Evolutionary conservation across 2,888 invertebrate species (phyloP).

Genomic region (Drosophila fulvimacula): DNA sequence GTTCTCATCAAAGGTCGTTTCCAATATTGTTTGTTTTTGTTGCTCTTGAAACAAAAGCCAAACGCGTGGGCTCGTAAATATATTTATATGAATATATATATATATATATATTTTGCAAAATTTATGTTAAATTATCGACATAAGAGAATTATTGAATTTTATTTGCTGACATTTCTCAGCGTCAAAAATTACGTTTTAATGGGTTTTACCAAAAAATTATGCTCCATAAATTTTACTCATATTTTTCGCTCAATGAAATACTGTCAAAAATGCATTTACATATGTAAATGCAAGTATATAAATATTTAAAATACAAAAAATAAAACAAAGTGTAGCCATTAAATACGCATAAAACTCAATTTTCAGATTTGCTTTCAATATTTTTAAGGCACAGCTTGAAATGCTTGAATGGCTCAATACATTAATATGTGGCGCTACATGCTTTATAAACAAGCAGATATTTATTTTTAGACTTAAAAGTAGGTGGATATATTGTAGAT

Average conservation of each 20-base stretch:
- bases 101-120: slow-evolving; percentile 13
- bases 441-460: not conserved
- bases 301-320: slow-evolving; percentile 7
- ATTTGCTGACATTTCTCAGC: slow-evolving; percentile 29
- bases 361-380: slow-evolving; percentile 50
- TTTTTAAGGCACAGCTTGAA: slow-evolving; percentile 27
- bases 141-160: slow-evolving; percentile 27
- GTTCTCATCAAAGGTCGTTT: slow-evolving; percentile 75
- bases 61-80: slow-evolving; percentile 39
- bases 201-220: slow-evolving; percentile 47
- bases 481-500: not conserved
- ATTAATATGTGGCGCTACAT: slow-evolving; percentile 14
- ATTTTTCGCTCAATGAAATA: slow-evolving; percentile 53
- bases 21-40: slow-evolving; percentile 19
- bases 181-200: slow-evolving; percentile 23
- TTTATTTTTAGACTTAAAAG: not conserved
- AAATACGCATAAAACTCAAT: slow-evolving; percentile 44
- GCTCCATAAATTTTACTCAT: slow-evolving; percentile 38
- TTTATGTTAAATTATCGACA: slow-evolving; percentile 26
- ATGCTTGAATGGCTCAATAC: slow-evolving; percentile 5
- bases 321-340: slow-evolving; percentile 41
- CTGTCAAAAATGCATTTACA: slow-evolving; percentile 67
- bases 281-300: slow-evolving; percentile 37
- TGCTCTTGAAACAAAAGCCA: slow-evolving; percentile 9
- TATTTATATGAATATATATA: not conserved